phyloP scores from a whole-genome alignment of 2,888 invertebrate genomes.

The Yponomeuta evonymella region DNA sequence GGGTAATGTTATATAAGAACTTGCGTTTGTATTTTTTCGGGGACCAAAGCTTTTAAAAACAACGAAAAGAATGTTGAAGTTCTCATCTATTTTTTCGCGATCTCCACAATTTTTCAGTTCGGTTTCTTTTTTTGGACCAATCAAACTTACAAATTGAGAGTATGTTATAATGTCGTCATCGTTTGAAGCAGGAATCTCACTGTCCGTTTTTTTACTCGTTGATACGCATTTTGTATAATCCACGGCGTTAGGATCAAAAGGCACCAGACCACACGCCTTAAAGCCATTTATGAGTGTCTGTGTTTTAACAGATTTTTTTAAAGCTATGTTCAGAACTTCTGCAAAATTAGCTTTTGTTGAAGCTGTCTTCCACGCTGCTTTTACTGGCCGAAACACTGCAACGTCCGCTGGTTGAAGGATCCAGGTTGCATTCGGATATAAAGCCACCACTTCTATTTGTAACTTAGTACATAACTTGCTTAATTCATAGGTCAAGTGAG shows the following conservation, averaged over 20 bases:
- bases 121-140: conserved; percentile 17
- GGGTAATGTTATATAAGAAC: not conserved
- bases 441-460: conserved; percentile 27
- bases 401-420: conserved; percentile 33
- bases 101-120: conserved; percentile 11
- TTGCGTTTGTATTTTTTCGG: conserved; percentile 3
- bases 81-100: not conserved
- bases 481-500: conserved; percentile 28
- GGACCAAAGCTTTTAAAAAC: conserved; percentile 13
- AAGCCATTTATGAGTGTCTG: conserved; percentile 23
- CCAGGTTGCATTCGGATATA: conserved; percentile 25
- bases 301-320: conserved; percentile 21
- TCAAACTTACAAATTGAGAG: conserved; percentile 14
- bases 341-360: conserved; percentile 8
- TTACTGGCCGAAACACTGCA: conserved; percentile 27
- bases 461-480: conserved; percentile 27
- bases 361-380: conserved; percentile 9
- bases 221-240: conserved; percentile 12
- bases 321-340: conserved; percentile 17
- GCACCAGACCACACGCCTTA: conserved; percentile 21
- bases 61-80: conserved; percentile 10
- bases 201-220: not conserved
- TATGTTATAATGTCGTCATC: conserved; percentile 13
- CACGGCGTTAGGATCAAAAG: not conserved
- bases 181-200: not conserved